Percentiles rank a stretch among this genome's conserved stretches.
Conservation (phyloP, 2,888 invertebrate genomes). For the Watsonalla binaria region DNA sequence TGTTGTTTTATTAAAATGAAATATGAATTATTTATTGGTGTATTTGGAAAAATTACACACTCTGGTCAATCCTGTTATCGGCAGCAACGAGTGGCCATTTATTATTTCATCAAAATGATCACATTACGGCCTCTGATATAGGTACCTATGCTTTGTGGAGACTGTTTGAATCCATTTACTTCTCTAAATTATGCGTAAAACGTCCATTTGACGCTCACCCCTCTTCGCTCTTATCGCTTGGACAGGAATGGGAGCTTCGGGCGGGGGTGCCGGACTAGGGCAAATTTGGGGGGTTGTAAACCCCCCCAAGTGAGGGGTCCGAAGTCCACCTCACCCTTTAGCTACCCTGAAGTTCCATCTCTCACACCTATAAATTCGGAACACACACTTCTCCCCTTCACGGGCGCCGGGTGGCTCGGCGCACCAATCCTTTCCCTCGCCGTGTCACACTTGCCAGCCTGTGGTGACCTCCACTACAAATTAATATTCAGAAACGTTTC, state of each 20-base stretch:
- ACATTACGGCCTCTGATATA: constrained; percentile 50
- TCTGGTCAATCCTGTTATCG: background rate
- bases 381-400: constrained; percentile 75
- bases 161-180: constrained; percentile 79
- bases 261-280: constrained; percentile 78
- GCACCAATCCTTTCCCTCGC: constrained; percentile 74
- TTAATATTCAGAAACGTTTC: constrained; percentile 78
- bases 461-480: constrained; percentile 75
- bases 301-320: constrained; percentile 70
- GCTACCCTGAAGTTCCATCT: constrained; percentile 79
- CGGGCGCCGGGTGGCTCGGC: constrained; percentile 56
- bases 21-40: no score
- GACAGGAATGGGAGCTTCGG: constrained; percentile 74
- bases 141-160: constrained; percentile 65
- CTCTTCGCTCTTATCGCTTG: constrained; percentile 78
- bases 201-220: constrained; percentile 79
- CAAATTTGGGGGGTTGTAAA: constrained; percentile 67
- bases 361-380: constrained; percentile 79
- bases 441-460: constrained; percentile 73
- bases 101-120: constrained; percentile 19
- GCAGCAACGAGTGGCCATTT: background rate
- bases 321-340: constrained; percentile 78
- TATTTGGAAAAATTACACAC: no score
- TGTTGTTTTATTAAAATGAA: no score
- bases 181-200: constrained; percentile 80